Percentiles rank a stretch among this genome's conserved stretches.
Conservation (phyloP, 1,140 invertebrate species). For the Listronotus oregonensis region DNA sequence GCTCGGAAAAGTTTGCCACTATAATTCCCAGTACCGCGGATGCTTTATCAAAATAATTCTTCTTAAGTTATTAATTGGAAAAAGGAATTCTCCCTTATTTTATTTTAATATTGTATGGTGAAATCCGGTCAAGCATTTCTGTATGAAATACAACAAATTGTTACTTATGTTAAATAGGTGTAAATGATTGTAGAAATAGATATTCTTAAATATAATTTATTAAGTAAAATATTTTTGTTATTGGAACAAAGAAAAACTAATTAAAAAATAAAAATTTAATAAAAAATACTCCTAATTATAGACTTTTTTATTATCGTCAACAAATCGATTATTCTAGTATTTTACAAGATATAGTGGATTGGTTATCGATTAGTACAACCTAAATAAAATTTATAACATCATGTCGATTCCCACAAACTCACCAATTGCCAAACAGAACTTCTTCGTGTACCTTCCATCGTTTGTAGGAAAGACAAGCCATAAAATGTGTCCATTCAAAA, state of each 20-base stretch:
- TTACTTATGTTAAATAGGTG: too few relatives aligned
- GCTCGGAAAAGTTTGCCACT: conserved; percentile 41
- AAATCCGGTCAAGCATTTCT: not conserved
- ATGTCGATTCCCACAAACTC: conserved; percentile 13
- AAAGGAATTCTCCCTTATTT: conserved; percentile 2
- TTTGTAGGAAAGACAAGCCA: conserved; percentile 19
- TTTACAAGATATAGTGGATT: too few relatives aligned
- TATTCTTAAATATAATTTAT: too few relatives aligned
- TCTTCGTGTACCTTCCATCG: conserved; percentile 14
- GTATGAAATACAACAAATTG: not conserved
- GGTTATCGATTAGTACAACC: too few relatives aligned
- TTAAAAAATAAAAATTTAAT: too few relatives aligned
- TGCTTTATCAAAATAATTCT: conserved; percentile 51
- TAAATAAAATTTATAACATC: conserved; percentile 1
- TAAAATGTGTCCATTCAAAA: conserved; percentile 29
- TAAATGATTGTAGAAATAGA: too few relatives aligned
- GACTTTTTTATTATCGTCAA: too few relatives aligned
- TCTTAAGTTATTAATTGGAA: conserved; percentile 49
- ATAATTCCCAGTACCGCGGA: conserved; percentile 42
- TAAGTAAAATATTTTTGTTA: too few relatives aligned
- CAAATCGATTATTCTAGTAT: too few relatives aligned
- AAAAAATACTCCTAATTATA: too few relatives aligned
- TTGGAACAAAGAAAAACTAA: too few relatives aligned
- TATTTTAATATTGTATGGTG: not conserved
- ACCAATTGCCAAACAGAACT: not conserved